Evolutionary conservation across 2,888 invertebrate species (phyloP).

Genomic region (Tromatobia lineatoria): DNA sequence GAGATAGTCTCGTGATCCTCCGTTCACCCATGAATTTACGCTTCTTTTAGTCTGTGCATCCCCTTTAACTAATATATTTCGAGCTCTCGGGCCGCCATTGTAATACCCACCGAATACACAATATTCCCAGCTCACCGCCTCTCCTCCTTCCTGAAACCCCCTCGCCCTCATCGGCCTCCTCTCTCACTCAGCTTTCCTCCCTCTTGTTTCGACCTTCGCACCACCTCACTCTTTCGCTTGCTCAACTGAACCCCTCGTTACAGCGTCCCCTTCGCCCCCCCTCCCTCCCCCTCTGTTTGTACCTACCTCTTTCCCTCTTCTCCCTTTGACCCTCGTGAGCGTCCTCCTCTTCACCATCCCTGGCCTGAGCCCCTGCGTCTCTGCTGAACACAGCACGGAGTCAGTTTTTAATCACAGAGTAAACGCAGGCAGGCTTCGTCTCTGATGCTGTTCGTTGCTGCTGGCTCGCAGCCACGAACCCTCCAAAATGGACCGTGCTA

Average conservation of each 20-base stretch:
- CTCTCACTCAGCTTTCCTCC: conserved; percentile 46
- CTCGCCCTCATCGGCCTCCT: conserved; percentile 56
- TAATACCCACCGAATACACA: conserved; percentile 78
- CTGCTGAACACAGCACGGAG: conserved; percentile 69
- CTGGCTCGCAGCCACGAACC: conserved; percentile 64
- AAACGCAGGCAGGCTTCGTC: conserved; percentile 68
- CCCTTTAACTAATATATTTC: conserved; percentile 81
- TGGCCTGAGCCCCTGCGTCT: conserved; percentile 38
- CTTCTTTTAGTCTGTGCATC: conserved; percentile 74
- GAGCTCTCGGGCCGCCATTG: conserved; percentile 76
- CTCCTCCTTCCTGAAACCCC: conserved; percentile 50
- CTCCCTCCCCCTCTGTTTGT: conserved; percentile 18
- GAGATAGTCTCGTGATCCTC: background rate
- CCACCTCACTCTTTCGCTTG: conserved; percentile 61
- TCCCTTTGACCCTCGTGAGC: conserved; percentile 56
- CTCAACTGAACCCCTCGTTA: conserved; percentile 63
- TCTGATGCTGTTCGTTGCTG: conserved; percentile 37
- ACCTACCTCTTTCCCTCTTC: conserved; percentile 42
- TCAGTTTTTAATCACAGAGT: conserved; percentile 79
- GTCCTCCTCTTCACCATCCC: conserved; percentile 58
- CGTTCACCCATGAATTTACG: background rate
- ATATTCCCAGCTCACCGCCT: conserved; percentile 74
- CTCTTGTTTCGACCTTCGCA: conserved; percentile 58
- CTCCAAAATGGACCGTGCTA: conserved; percentile 67
- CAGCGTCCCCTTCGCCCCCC: conserved; percentile 33